A percentile compares a stretch with the other conserved stretches of the same genome.
Evolutionary conservation across 2,113 vertebrate genomes (phyloP).

Genomic region (Hirundichthys speculiger): DNA sequence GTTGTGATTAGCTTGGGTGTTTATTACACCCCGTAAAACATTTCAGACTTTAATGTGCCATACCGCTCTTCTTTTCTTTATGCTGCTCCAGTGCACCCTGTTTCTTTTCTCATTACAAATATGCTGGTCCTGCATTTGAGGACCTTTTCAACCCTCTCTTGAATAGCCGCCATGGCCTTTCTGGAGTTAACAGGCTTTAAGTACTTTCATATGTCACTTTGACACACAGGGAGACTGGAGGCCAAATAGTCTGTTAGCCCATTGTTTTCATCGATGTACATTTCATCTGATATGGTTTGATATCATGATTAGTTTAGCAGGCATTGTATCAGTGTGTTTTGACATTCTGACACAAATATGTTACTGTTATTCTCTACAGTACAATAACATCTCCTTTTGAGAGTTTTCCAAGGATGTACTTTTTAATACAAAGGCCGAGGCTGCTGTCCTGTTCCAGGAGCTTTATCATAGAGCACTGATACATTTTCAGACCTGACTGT

Average conservation of each 20-base stretch:
- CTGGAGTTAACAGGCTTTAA: constrained; percentile 63
- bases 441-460: neutral
- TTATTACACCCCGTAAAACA: constrained; percentile 80
- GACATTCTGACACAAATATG: constrained; percentile 29
- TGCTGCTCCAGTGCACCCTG: constrained; percentile 65
- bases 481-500: neutral
- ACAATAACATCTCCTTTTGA: constrained; percentile 7
- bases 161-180: constrained; percentile 32
- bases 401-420: constrained; percentile 2
- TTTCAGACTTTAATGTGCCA: constrained; percentile 76
- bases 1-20: constrained; percentile 75
- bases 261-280: constrained; percentile 28
- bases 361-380: neutral
- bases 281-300: constrained; percentile 42
- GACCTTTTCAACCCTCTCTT: constrained; percentile 51
- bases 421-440: constrained; percentile 6
- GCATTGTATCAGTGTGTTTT: constrained; percentile 30
- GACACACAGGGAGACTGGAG: constrained; percentile 61
- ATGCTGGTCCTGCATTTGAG: constrained; percentile 67
- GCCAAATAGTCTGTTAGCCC: constrained; percentile 62
- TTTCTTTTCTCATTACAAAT: constrained; percentile 77
- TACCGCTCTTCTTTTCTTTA: constrained; percentile 70
- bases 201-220: constrained; percentile 75
- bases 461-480: neutral
- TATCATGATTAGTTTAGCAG: constrained; percentile 43